Percentiles rank a stretch among this genome's conserved stretches.
These are phyloP conservation scores for Holothuria leucospilota DNA, from an alignment of 53 echinoderm and acorn worm species.

Conservation along the genomic window DNA sequence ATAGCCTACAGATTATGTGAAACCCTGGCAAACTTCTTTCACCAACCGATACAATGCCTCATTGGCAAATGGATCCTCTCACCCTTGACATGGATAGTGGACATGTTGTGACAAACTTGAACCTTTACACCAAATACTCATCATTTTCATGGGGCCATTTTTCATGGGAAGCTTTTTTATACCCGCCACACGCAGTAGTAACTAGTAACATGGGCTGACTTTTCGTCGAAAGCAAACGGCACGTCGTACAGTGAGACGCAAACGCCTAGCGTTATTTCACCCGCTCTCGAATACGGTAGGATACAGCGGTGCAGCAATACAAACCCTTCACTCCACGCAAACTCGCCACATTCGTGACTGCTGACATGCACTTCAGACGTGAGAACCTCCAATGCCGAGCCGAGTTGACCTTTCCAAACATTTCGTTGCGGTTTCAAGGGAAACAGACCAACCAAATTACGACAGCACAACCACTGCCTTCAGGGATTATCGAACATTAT, in stretches of 20 bases:
- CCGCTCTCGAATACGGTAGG: slow-evolving; percentile 21
- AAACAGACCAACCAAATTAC: neutral
- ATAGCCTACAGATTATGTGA: too few relatives aligned
- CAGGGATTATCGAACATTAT: neutral
- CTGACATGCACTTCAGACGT: too few relatives aligned
- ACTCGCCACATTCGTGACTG: too few relatives aligned
- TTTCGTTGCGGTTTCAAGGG: neutral
- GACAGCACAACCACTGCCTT: neutral
- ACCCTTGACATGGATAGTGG: neutral
- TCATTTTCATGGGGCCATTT: neutral
- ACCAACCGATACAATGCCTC: too few relatives aligned
- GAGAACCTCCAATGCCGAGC: too few relatives aligned
- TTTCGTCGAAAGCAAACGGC: too few relatives aligned
- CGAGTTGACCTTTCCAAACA: neutral
- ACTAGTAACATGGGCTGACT: too few relatives aligned
- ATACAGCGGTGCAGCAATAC: slow-evolving; percentile 9
- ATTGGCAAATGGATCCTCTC: too few relatives aligned
- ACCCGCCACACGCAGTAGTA: too few relatives aligned
- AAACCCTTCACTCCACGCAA: neutral
- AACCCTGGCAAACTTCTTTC: too few relatives aligned
- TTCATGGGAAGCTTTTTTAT: too few relatives aligned
- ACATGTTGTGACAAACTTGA: neutral
- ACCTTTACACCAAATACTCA: slow-evolving; percentile 2
- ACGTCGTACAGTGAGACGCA: neutral
- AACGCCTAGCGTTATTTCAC: slow-evolving; percentile 29